phyloP scores from a whole-genome alignment of 2,797 vertebrate genomes.

The Tadarida brasiliensis region DNA sequence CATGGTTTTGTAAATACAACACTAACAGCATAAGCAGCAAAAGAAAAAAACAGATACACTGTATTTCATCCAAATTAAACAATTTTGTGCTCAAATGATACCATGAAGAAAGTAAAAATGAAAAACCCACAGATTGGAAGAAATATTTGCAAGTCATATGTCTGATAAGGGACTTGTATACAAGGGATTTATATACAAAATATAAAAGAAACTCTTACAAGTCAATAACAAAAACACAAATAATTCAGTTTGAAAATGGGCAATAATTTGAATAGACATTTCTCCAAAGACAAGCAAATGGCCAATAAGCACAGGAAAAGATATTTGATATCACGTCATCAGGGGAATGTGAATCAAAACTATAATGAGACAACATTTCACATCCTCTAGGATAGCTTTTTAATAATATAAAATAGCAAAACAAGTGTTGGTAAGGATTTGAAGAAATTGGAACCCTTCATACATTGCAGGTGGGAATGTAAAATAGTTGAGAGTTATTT shows the following conservation, averaged over 20 bases:
- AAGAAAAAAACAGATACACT: not conserved
- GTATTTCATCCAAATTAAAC: not conserved
- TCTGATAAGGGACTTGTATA: not conserved
- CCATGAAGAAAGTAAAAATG: not conserved
- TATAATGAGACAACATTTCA: not conserved
- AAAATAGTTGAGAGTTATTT: not conserved
- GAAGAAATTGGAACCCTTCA: not conserved
- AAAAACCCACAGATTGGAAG: not conserved
- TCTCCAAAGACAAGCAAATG: not conserved
- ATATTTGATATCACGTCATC: not conserved
- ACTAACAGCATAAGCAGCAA: not conserved
- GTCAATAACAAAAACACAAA: not conserved
- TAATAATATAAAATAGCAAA: not conserved
- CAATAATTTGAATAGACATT: not conserved
- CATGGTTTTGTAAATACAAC: not conserved
- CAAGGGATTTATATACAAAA: not conserved
- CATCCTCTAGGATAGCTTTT: not conserved
- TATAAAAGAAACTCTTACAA: not conserved
- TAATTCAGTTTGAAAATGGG: conserved; percentile 30
- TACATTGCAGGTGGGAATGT: not conserved
- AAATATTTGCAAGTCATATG: not conserved
- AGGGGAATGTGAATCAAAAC: not conserved
- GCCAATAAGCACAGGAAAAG: not conserved
- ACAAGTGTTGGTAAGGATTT: not conserved
- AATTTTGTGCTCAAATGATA: not conserved